These are phyloP conservation scores for Labeo catla DNA, from an alignment of 2,113 vertebrate genomes.

Conservation along the genomic window DNA sequence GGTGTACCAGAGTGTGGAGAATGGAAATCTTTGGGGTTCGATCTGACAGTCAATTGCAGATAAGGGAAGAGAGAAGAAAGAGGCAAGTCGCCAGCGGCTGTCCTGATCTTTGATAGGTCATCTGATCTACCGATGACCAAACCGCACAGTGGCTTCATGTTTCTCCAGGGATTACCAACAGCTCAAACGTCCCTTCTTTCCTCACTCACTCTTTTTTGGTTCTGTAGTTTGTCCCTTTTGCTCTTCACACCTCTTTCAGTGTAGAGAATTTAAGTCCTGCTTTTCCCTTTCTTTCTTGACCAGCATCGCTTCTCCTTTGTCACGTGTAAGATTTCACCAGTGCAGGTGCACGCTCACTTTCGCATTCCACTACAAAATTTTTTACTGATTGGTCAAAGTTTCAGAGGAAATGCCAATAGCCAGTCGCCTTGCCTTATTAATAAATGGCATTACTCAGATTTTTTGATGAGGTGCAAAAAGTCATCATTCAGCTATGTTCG, in stretches of 20 bases:
- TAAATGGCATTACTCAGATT: background rate
- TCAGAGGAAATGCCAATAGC: background rate
- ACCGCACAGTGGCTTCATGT: conserved; percentile 64
- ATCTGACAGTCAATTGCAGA: conserved; percentile 66
- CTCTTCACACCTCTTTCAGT: background rate
- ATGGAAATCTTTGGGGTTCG: conserved; percentile 44
- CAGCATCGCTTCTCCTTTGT: background rate
- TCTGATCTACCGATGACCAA: conserved; percentile 71
- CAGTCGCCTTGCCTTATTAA: background rate
- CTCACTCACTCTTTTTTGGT: conserved; percentile 18
- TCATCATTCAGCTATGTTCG: conserved; percentile 1
- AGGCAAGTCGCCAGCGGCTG: conserved; percentile 68
- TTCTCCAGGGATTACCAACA: conserved; percentile 75
- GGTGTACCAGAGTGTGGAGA: conserved; percentile 38
- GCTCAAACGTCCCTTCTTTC: conserved; percentile 46
- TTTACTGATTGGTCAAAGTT: background rate
- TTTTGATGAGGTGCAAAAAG: background rate
- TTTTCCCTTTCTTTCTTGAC: conserved; percentile 10
- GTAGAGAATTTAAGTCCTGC: background rate
- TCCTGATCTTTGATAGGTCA: conserved; percentile 82
- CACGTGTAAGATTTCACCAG: background rate
- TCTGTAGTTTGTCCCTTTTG: conserved; percentile 17
- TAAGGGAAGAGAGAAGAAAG: conserved; percentile 62
- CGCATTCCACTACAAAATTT: background rate
- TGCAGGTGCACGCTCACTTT: background rate